Evolutionary conservation across 92 coral and sea anemone species (phyloP), one percentile per base, ranked within the genome.

Genomic region (Palythoa grandiflora): DNA sequence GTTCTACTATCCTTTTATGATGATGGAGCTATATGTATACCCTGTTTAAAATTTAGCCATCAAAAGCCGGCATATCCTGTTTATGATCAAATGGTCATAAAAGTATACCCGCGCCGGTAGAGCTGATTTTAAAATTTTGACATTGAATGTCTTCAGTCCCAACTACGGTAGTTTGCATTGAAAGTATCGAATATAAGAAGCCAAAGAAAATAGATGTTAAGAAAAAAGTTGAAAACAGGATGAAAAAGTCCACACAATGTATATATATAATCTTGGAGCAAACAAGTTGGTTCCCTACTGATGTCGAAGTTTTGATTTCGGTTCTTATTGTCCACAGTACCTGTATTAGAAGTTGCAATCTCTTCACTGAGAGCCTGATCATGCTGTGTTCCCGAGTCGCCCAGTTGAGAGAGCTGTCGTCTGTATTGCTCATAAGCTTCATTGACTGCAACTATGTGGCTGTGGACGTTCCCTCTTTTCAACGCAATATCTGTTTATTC

Each of bases 371-470:
- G 48, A 20, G 97, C 87, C 68, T 16, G 21, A 66, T 73, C 77
- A 0, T 28, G 91, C 51, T 35, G 11, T 59, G 39, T 15, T 17
- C 1, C 17, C 16, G 28, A 57, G 37, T 48, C 72, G 54, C 78
- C 63, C 59, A 17, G 53, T 47, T 57, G 81, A 51, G 44, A 21
- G 14, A 54, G 38, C n/a, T 21, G 65, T 39, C 54, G 38, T 60
- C 52, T 28, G 40, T 66, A 53, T 73, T 57, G 10, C 53, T 89
- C 71, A 35, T 73, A 71, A 5, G 91, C 97, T 60, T 92, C 92
- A 57, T 94, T 94, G 1, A 94, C 95, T 14, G 92, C 86, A 16
- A 90, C 95, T 48, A 94, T 94, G 80, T 94, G 93, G 2, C 94
- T 93, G 38, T 94, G 97, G 15, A 94, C 80, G 61, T 86, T 94